Conservation (phyloP, 2,888 invertebrate species). For the Trisateles emortualis region DNA sequence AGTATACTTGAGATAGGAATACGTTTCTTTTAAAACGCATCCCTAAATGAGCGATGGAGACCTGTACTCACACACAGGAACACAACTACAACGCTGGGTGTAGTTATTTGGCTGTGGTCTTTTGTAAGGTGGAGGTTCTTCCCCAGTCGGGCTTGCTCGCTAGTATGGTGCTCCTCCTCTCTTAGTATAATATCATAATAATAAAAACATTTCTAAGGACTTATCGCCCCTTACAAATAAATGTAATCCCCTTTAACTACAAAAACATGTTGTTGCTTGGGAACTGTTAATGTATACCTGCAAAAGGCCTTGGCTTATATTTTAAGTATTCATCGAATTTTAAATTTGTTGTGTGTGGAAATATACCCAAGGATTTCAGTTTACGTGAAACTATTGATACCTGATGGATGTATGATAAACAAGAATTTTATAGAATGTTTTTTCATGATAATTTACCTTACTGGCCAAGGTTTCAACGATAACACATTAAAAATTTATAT, state of each 20-base stretch:
- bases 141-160: too few species aligned
- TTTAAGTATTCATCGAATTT: conserved; percentile 6
- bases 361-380: conserved; percentile 1
- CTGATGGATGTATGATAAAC: conserved; percentile 17
- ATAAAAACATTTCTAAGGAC: too few species aligned
- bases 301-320: conserved; percentile 2
- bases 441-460: conserved; percentile 18
- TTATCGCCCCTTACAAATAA: not conserved
- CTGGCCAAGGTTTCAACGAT: conserved; percentile 43
- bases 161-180: too few species aligned
- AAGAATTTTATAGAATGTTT: conserved; percentile 23
- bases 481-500: too few species aligned
- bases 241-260: not conserved
- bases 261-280: not conserved
- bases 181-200: too few species aligned
- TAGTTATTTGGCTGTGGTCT: too few species aligned
- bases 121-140: too few species aligned
- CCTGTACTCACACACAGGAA: too few species aligned
- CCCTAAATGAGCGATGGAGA: too few species aligned
- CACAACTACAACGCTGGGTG: too few species aligned
- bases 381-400: conserved; percentile 13
- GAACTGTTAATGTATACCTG: not conserved
- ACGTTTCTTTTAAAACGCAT: too few species aligned
- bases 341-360: conserved; percentile 2
- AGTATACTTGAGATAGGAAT: too few species aligned